Evolutionary conservation across 2,113 vertebrate genomes (phyloP).

Genomic region (Brachypodius melanocephalos): DNA sequence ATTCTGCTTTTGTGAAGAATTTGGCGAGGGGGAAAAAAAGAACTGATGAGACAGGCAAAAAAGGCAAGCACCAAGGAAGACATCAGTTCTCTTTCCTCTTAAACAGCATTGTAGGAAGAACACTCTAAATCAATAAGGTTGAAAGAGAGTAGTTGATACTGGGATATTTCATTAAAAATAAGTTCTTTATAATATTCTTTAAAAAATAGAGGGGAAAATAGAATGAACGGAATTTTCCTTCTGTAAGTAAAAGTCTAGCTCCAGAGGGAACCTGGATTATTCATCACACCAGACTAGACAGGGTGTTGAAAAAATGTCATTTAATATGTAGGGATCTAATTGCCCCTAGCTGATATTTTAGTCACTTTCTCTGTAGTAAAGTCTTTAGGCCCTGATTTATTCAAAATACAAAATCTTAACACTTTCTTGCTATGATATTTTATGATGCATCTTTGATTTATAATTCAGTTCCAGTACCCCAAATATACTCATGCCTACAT

Average conservation of each 20-base stretch:
- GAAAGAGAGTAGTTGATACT: background rate
- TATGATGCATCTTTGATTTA: background rate
- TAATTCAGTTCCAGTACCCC: background rate
- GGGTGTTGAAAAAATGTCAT: background rate
- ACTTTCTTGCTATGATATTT: background rate
- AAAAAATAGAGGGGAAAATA: background rate
- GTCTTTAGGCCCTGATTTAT: background rate
- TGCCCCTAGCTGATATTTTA: background rate
- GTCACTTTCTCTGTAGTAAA: background rate
- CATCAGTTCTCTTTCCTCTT: background rate
- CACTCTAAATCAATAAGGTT: background rate
- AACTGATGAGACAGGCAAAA: background rate
- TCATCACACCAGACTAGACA: background rate
- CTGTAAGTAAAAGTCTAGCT: background rate
- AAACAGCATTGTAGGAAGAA: background rate
- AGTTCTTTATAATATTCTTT: background rate
- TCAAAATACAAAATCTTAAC: background rate
- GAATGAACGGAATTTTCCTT: background rate
- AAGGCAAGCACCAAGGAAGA: background rate
- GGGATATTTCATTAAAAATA: background rate
- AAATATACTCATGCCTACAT: background rate
- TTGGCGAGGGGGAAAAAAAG: accelerated
- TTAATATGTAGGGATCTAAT: background rate
- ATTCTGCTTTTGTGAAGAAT: background rate
- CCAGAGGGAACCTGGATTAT: background rate